Evolutionary conservation across 2,113 vertebrate species (phyloP), one percentile per base, ranked within the genome.

Genomic region (Nestor notabilis): DNA sequence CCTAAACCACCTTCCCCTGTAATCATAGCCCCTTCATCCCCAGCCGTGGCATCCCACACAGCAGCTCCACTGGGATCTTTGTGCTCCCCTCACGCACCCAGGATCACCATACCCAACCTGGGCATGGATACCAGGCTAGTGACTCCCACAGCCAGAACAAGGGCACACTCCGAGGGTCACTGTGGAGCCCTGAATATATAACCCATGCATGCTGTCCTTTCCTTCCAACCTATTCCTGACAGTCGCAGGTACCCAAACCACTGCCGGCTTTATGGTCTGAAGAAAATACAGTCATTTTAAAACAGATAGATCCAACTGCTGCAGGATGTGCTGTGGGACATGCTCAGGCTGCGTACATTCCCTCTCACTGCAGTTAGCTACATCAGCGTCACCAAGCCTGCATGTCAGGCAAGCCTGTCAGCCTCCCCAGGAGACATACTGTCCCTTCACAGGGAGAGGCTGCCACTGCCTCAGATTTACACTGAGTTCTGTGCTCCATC

Each of bases 81-180:
- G 27, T 8, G 4, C 13, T 9, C 11, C 18, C 4, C 17, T 17
- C 56, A 35, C 56, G 35, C 21, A 8, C 21, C 50, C 0, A 0
- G 13, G 3, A 76, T 11, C n/a, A 25, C 28, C 35, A 55, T 16
- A 3, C 46, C 52, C 23, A 81, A 35, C n/a, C 31, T 7, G 7
- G 24, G 10, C 41, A 43, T 16, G 70, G 44, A 28, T 27, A 61
- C 43, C 16, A 29, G 18, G 37, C 29, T 81, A 11, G 50, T 25
- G 31, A 58, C 86, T 35, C 39, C 53, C 0, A 0, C 28, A 63
- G 53, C 24, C 28, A 46, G 33, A 63, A 23, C 12, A 47, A 61
- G 41, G n/a, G 7, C 83, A 72, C 23, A 17, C 4, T 2, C 52
- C 1, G 0, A 35, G 35, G 17, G 24, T 21, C 50, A 39, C 39